Base-by-base conservation (phyloP, 2,113 vertebrate genomes). In the Lamprologus callipterus region DNA sequence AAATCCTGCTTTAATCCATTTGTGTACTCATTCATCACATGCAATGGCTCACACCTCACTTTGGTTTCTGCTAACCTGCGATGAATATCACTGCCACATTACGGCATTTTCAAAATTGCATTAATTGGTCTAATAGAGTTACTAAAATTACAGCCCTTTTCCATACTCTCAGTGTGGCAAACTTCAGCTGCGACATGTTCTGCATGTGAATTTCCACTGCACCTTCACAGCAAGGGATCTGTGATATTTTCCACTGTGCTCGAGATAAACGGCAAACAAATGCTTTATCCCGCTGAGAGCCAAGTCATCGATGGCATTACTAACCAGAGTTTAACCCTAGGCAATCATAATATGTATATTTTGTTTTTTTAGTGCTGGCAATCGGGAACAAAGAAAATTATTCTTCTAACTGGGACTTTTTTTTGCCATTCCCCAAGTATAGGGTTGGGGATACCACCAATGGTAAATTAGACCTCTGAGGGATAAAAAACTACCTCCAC, bases 11-110 rank as follows among this genome's bases (percentile, higher is more conserved):
- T 85, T 55, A 84, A 87, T 75, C 81, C 55, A 54, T 80, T 37
- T 82, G 37, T 84, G 37, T 63, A 85, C 89, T 88, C 21, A 86
- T 89, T 88, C 57, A 85, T 85, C 65, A 87, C 28, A 42, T n/a
- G n/a, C 17, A 85, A 63, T 79, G 70, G 88, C 68, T 85, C 73
- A 87, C 42, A 83, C 79, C 26, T 1, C 49, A 17, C 53, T 78
- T 13, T 10, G 9, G 16, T 70, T 91, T 79, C 23, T 53, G 17
- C 17, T 65, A 88, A 87, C 31, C 45, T 70, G 57, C 8, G 70
- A 80, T 84, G 85, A 84, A 70, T 70, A 33, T 73, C 28, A 83
- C 14, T 58, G 54, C 57, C 37, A 40, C 17, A 89, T 81, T 80
- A 81, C 37, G 73, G 45, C 16, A 45, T 81, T 88, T 90, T 70